Evolutionary conservation across 2,888 invertebrate species (phyloP), one percentile per base, ranked within the genome.

Genomic region (Dolichomitus sp.): DNA sequence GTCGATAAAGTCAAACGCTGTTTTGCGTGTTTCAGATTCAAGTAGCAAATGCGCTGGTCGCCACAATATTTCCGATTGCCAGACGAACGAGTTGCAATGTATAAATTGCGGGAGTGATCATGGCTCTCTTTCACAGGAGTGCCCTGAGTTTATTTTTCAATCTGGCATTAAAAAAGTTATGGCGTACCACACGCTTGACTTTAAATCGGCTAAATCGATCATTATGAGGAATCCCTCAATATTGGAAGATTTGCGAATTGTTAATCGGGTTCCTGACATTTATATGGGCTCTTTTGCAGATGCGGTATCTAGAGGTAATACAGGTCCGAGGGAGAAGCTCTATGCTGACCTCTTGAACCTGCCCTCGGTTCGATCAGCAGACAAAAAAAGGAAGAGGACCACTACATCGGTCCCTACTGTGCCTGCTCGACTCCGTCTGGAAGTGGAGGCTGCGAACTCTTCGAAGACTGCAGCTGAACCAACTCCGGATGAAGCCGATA

Each of bases 1-100:
- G 65, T 65, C 12, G 42, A 42, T 17, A 19, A 19, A 12, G 63
- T 63, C 5, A 42, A 63, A 23, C 37, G 63, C 6, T 63, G 63
- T 6, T 63, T 63, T n/a, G 19, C 23, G 4, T 63, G 63, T 11
- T 19, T 63, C 1, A 23, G 42, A 0, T 63, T 42, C 14, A 42
- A 63, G 63, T 6, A 63, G 6, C 27, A 63, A 63, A 1, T 63
- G 65, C 9, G 7, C 2, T 4, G 65, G 65, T 2, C 23, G 65
- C 4, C 65, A 48, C n/a, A 65, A n/a, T 14, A n/a, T 42, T 2
- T 4, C 5, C 2, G 30, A 27, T 4, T 65, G 48, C 9, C 45
- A 48, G n/a, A 4, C 27, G 4, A 27, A 48, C 2, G 30, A 48
- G 27, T n/a, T 65, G 0, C 30, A 7, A 0, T 48, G 45, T 7